Base-by-base conservation (phyloP, 2,888 invertebrate genomes). In the Plagodis dolabraria region DNA sequence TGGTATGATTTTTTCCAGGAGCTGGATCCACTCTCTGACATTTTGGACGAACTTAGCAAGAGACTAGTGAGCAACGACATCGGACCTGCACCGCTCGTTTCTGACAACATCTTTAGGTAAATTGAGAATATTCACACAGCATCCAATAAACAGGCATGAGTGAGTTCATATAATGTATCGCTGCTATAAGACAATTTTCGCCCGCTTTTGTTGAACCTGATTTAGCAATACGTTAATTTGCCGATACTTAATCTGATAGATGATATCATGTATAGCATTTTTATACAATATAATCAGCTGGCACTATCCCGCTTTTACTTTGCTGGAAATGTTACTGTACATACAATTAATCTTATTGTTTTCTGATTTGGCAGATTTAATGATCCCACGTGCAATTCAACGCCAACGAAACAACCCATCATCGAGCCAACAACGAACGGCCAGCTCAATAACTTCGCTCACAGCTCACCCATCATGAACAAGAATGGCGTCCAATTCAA, bases 21-120 rank as follows among this genome's bases (percentile, higher is more conserved):
- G 65, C 82, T 95, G 70, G 95, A 96, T 67, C 95, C 95, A 9
- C 84, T 96, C 60, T 94, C 95, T 47, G 94, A 95, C 49, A 95
- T 96, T 59, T 88, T 97, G 54, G 96, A 96, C 51, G 94, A 95
- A 74, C 86, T 95, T 40, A 95, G 94, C 47, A 93, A 96, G 72
- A 94, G 95, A 70, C 93, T 95, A 55, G 88, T 94, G 40, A 87
- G 84, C 74, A 86, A 87, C 61, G 91, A 92, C 52, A 83, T 74
- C 47, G 85, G 85, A 64, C 80, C 86, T 42, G 65, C 82, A 60
- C 70, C 91, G 68, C 83, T 77, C 6, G 79, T 93, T 9, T 89
- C 94, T 67, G 94, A 95, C 64, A 95, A 95, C 68, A 95, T 95
- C 63, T 95, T 95, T 83, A 93, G 94, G 93, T 94, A 42, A 38